These are phyloP conservation scores for Castor canadensis DNA, from an alignment of 2,113 vertebrate species.

Conservation along the genomic window DNA sequence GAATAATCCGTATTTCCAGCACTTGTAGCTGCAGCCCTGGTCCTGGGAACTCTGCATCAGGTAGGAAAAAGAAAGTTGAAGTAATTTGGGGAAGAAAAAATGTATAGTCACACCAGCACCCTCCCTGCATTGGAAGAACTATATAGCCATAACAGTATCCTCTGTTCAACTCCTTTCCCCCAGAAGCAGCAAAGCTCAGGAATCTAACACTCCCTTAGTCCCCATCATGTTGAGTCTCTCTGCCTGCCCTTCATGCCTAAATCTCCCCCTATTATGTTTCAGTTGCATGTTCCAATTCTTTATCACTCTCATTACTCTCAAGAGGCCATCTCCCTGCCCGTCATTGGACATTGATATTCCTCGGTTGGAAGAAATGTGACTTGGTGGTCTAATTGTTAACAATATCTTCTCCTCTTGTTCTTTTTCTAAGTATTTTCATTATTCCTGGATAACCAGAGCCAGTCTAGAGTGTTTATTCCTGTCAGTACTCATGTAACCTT, in stretches of 20 bases:
- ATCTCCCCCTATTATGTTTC: not conserved
- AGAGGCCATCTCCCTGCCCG: not conserved
- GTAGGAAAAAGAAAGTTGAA: not conserved
- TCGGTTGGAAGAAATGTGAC: not conserved
- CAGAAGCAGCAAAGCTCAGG: not conserved
- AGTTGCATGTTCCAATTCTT: not conserved
- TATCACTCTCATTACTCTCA: not conserved
- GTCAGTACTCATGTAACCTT: not conserved
- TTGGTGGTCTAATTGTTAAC: not conserved
- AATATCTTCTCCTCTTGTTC: not conserved
- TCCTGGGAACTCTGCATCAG: not conserved
- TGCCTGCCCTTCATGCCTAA: not conserved
- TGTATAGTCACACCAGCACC: not conserved
- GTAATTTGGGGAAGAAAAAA: not conserved
- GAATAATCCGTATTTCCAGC: not conserved
- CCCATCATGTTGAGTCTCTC: not conserved
- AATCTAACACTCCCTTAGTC: not conserved
- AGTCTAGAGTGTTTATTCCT: not conserved
- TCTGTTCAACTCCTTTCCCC: not conserved
- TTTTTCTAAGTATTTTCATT: not conserved
- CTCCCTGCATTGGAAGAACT: not conserved
- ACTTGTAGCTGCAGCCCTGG: not conserved
- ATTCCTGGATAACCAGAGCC: not conserved
- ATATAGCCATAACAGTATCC: not conserved
- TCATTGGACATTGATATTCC: not conserved